Percentiles rank a stretch among this genome's conserved stretches.
Evolutionary conservation across 2,797 vertebrate species (phyloP).

Genomic region (Ceryle rudis): DNA sequence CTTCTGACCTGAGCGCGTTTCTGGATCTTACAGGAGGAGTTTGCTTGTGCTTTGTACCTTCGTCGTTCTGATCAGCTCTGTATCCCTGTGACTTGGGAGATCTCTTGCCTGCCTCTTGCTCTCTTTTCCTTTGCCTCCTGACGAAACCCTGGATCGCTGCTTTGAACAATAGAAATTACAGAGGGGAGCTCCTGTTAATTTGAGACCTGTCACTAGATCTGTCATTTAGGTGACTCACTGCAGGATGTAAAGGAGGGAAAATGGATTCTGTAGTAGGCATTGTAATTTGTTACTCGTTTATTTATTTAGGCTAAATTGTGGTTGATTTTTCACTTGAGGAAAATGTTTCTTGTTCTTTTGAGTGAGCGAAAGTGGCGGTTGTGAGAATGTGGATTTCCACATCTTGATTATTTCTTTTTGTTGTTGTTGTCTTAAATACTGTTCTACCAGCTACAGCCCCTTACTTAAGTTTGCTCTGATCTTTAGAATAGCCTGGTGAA

Average conservation of each 20-base stretch:
- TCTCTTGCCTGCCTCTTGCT: background rate
- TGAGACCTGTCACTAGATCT: background rate
- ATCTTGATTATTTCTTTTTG: background rate
- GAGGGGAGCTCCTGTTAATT: background rate
- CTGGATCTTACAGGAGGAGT: background rate
- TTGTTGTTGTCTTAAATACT: background rate
- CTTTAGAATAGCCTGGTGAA: background rate
- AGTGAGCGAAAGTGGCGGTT: background rate
- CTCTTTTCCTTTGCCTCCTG: background rate
- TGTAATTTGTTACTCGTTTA: background rate
- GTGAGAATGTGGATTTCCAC: background rate
- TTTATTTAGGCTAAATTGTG: background rate
- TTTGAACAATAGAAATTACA: background rate
- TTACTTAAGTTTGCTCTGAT: background rate
- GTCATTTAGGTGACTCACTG: background rate
- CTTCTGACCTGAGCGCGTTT: background rate
- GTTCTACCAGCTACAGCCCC: background rate
- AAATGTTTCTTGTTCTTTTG: background rate
- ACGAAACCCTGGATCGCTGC: background rate
- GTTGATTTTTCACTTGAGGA: background rate
- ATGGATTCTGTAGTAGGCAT: background rate
- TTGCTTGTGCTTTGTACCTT: background rate
- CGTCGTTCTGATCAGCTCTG: background rate
- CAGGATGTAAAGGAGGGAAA: background rate
- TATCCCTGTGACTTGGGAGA: background rate